phyloP scores from a whole-genome alignment of 2,888 invertebrate species.

The Linnaemya tessellans region DNA sequence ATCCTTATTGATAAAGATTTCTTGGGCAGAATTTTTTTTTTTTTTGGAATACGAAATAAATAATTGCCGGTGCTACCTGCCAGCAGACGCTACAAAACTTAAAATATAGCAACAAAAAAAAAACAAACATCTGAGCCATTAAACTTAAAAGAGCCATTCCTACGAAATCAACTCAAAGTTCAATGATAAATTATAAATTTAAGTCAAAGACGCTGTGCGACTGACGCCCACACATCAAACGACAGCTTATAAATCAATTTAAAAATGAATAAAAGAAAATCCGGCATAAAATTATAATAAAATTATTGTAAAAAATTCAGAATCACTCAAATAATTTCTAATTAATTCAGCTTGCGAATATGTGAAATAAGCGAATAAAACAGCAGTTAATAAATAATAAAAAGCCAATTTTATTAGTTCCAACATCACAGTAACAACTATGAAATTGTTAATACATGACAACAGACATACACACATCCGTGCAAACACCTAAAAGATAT shows the following conservation, averaged over 20 bases:
- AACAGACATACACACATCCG: not conserved
- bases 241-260: slow-evolving; percentile 49
- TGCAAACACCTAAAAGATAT: not conserved
- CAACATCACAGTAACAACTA: not conserved
- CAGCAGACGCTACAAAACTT: not conserved
- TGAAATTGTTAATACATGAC: slow-evolving; percentile 7
- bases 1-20: not conserved
- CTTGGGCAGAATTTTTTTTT: not conserved
- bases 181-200: slow-evolving; percentile 14
- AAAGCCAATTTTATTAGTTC: slow-evolving; percentile 53
- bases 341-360: not conserved
- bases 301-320: not conserved
- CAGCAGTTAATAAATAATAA: slow-evolving; percentile 34
- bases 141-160: not conserved
- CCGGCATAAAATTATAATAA: not conserved
- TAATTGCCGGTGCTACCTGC: not conserved
- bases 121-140: not conserved
- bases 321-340: not conserved
- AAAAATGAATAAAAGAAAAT: not conserved
- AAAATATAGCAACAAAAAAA: not conserved
- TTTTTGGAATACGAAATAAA: not conserved
- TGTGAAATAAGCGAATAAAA: slow-evolving; percentile 15
- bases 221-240: slow-evolving; percentile 21
- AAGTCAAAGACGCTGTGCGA: not conserved
- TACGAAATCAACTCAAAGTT: not conserved